A percentile compares a stretch with the other conserved stretches of the same genome.
These are phyloP conservation scores for Achroia grisella DNA, from an alignment of 1,140 invertebrate genomes.

Conservation along the genomic window DNA sequence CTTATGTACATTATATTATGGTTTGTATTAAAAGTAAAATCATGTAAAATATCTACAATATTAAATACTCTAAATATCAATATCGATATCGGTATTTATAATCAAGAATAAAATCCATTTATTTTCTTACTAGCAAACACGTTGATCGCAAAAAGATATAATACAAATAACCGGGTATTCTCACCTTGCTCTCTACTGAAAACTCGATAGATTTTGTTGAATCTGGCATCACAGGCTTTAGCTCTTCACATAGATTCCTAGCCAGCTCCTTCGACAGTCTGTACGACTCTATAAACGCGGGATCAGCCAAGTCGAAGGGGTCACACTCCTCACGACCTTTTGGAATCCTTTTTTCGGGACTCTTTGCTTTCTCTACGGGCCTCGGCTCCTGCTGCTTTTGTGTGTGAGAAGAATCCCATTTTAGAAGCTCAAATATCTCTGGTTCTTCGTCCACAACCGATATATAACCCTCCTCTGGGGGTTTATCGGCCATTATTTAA, in stretches of 20 bases:
- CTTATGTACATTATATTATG: too few species aligned
- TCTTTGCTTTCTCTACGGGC: conserved; percentile 53
- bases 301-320: conserved; percentile 53
- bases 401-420: conserved; percentile 57
- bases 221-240: conserved; percentile 59
- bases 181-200: conserved; percentile 58
- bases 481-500: conserved; percentile 51
- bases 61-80: too few species aligned
- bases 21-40: too few species aligned
- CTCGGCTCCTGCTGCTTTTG: conserved; percentile 44
- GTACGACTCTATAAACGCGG: conserved; percentile 49
- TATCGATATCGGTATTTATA: too few species aligned
- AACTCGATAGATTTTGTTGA: conserved; percentile 57
- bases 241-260: conserved; percentile 47
- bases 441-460: conserved; percentile 64
- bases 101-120: too few species aligned
- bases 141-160: too few species aligned
- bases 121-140: too few species aligned
- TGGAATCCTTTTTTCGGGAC: conserved; percentile 39
- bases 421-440: conserved; percentile 57
- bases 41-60: too few species aligned
- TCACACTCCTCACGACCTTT: conserved; percentile 39
- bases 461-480: conserved; percentile 59
- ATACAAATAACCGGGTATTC: conserved; percentile 1
- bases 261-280: conserved; percentile 53